Percentiles rank a stretch among this genome's conserved stretches.
phyloP scores from a whole-genome alignment of 2,113 vertebrate genomes.

The Solenodon paradoxus region DNA sequence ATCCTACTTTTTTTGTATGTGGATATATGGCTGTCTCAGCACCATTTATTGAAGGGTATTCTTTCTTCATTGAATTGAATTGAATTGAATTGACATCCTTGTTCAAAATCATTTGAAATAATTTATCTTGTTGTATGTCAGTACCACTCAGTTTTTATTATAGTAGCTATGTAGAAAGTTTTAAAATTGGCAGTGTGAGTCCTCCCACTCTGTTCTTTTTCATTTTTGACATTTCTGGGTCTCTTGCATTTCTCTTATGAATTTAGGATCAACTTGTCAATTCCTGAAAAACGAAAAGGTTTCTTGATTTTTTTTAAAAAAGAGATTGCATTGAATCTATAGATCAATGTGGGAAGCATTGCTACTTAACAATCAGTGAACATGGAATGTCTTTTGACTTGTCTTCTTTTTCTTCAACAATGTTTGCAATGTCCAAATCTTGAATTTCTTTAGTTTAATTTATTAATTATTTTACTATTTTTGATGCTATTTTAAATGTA shows the following conservation, averaged over 20 bases:
- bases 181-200: not conserved
- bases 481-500: no score
- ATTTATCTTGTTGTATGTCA: not conserved
- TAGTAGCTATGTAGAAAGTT: not conserved
- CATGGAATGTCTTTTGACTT: no score
- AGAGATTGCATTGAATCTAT: no score
- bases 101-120: not conserved
- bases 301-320: no score
- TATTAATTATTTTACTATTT: constrained; percentile 3
- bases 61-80: not conserved
- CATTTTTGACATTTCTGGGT: not conserved
- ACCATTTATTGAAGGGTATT: no score
- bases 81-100: not conserved
- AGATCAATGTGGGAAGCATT: no score
- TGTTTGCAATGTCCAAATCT: not conserved
- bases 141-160: not conserved
- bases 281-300: not conserved
- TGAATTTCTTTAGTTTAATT: not conserved
- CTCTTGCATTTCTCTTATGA: not conserved
- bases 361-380: no score
- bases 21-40: not conserved
- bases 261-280: not conserved
- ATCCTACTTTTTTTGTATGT: not conserved
- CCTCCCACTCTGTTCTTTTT: not conserved
- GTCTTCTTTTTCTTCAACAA: not conserved